phyloP scores from a whole-genome alignment of 2,888 invertebrate species.

The Thyatira batis region DNA sequence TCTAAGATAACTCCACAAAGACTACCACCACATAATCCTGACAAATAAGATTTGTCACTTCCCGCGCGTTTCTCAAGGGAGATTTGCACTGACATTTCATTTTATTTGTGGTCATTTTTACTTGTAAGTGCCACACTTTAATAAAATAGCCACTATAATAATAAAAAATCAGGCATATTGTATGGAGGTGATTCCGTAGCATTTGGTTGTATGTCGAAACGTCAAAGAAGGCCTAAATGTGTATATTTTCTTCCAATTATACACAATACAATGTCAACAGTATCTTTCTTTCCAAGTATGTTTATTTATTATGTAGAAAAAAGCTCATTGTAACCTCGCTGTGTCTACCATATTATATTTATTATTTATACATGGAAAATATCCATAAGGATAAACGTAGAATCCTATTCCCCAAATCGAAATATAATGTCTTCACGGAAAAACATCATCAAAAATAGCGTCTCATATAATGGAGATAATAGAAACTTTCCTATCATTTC shows the following conservation, averaged over 20 bases:
- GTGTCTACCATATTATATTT: not conserved
- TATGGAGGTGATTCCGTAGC: too few species aligned
- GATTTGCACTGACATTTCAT: not conserved
- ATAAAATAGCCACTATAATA: too few species aligned
- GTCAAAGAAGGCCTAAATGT: too few species aligned
- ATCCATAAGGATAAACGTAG: slow-evolving; percentile 7
- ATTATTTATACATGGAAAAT: not conserved
- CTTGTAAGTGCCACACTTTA: too few species aligned
- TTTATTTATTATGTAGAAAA: too few species aligned
- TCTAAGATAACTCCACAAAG: not conserved
- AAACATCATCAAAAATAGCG: slow-evolving; percentile 2
- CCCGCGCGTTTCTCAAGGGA: not conserved
- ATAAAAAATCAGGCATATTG: too few species aligned
- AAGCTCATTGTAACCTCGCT: too few species aligned
- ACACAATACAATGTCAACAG: too few species aligned
- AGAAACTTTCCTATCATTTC: too few species aligned
- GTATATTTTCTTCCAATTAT: too few species aligned
- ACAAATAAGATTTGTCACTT: not conserved
- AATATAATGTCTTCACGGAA: slow-evolving; percentile 26
- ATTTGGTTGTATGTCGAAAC: too few species aligned
- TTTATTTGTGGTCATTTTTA: not conserved
- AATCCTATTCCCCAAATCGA: slow-evolving; percentile 25
- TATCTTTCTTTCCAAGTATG: too few species aligned
- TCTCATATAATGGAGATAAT: not conserved
- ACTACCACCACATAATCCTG: not conserved